These are phyloP conservation scores for Hassar affinis DNA, from an alignment of 2,113 vertebrate genomes.

Conservation along the genomic window DNA sequence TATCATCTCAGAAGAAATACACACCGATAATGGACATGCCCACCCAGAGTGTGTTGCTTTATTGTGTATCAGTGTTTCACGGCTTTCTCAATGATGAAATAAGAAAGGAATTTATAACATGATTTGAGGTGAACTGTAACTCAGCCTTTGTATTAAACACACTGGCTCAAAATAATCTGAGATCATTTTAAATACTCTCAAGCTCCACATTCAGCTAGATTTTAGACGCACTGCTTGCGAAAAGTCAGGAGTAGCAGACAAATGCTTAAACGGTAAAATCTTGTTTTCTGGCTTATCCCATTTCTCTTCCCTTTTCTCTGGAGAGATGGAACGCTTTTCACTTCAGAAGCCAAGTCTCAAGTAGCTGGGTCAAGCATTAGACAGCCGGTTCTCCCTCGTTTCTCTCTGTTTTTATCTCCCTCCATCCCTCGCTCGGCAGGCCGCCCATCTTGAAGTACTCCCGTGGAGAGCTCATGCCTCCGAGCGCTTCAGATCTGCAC, in stretches of 20 bases:
- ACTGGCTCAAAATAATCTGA: neutral
- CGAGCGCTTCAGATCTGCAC: constrained; percentile 35
- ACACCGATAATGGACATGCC: neutral
- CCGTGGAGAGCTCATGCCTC: constrained; percentile 35
- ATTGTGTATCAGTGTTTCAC: neutral
- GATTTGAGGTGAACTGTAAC: neutral
- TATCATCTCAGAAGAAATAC: neutral
- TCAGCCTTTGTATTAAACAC: neutral
- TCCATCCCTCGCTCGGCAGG: constrained; percentile 18
- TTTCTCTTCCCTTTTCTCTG: constrained; percentile 14
- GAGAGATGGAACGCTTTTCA: constrained; percentile 33
- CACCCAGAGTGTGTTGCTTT: neutral
- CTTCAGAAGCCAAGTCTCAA: constrained; percentile 39
- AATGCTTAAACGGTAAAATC: constrained; percentile 14
- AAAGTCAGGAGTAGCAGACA: constrained; percentile 7
- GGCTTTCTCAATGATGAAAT: neutral
- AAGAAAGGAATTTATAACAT: neutral
- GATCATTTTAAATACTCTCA: too few relatives aligned
- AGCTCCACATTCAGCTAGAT: neutral
- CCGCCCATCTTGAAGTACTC: constrained; percentile 23
- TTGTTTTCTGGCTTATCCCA: constrained; percentile 5
- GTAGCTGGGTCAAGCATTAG: constrained; percentile 38
- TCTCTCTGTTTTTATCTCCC: constrained; percentile 14
- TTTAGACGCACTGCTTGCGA: neutral
- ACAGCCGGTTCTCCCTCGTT: neutral